Conservation (phyloP, 2,888 invertebrate species). For the Protodeltote pygarga region DNA sequence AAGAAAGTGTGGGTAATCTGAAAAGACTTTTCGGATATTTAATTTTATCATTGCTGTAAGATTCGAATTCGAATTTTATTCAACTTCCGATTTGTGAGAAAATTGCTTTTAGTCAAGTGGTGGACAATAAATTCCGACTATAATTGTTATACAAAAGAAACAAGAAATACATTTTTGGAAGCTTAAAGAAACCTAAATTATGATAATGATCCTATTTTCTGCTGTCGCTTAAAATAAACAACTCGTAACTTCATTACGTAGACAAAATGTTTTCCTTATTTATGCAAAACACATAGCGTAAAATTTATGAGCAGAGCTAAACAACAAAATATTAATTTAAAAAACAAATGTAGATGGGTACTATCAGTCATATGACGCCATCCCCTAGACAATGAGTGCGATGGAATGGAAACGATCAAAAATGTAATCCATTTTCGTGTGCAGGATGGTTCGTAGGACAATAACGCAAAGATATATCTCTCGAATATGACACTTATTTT, state of each 20-base stretch:
- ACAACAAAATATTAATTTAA: conserved; percentile 56
- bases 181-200: too few species aligned
- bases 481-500: conserved; percentile 33
- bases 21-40: conserved; percentile 20
- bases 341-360: conserved; percentile 56
- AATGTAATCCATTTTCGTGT: conserved; percentile 76
- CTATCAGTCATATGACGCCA: conserved; percentile 69
- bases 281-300: conserved; percentile 6
- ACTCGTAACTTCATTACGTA: background rate
- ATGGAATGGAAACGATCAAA: conserved; percentile 77
- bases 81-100: too few species aligned
- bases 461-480: conserved; percentile 57
- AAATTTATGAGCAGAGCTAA: conserved; percentile 21
- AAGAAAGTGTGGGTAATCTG: conserved; percentile 32
- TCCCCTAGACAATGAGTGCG: conserved; percentile 67
- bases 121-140: too few species aligned
- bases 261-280: background rate
- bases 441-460: conserved; percentile 60
- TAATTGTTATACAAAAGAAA: too few species aligned
- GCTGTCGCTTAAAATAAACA: background rate
- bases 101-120: too few species aligned
- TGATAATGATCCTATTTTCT: too few species aligned
- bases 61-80: background rate
- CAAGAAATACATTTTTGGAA: too few species aligned
- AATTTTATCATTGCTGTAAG: conserved; percentile 12